A percentile compares a stretch with the other conserved stretches of the same genome.
Evolutionary conservation across 2,797 vertebrate genomes (phyloP).

Genomic region (Enteromius unitaeniatus): DNA sequence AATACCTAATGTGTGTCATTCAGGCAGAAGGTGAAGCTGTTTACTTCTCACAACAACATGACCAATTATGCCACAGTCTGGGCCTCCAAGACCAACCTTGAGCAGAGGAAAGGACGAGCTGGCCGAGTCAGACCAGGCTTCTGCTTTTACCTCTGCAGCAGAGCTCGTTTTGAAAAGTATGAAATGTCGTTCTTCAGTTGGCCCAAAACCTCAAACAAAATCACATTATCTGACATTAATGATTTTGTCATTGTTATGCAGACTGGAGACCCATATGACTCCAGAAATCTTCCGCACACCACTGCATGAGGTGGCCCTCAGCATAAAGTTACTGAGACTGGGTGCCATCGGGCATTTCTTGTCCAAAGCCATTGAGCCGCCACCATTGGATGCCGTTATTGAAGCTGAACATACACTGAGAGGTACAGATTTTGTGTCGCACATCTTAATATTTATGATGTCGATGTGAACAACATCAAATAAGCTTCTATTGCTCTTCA

Average conservation of each 20-base stretch:
- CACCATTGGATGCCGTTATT: constrained; percentile 93
- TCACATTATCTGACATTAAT: background rate
- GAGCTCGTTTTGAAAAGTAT: constrained; percentile 87
- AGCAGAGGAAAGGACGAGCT: constrained; percentile 93
- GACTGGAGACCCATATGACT: constrained; percentile 93
- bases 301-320: constrained; percentile 91
- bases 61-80: constrained; percentile 97
- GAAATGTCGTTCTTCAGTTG: constrained; percentile 5
- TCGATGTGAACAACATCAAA: background rate
- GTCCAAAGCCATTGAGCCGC: constrained; percentile 94
- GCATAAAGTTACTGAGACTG: constrained; percentile 92
- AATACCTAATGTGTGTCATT: background rate
- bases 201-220: too few relatives aligned
- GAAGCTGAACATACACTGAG: constrained; percentile 92
- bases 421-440: constrained; percentile 74
- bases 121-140: constrained; percentile 90
- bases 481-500: constrained; percentile 63
- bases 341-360: constrained; percentile 93
- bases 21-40: constrained; percentile 97
- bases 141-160: constrained; percentile 94
- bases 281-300: constrained; percentile 96
- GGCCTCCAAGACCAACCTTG: constrained; percentile 96
- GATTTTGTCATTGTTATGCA: constrained; percentile 59
- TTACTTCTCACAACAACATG: constrained; percentile 98
- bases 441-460: background rate